Evolutionary conservation across 2,113 vertebrate species (phyloP).

Genomic region (Brachyistius frenatus): DNA sequence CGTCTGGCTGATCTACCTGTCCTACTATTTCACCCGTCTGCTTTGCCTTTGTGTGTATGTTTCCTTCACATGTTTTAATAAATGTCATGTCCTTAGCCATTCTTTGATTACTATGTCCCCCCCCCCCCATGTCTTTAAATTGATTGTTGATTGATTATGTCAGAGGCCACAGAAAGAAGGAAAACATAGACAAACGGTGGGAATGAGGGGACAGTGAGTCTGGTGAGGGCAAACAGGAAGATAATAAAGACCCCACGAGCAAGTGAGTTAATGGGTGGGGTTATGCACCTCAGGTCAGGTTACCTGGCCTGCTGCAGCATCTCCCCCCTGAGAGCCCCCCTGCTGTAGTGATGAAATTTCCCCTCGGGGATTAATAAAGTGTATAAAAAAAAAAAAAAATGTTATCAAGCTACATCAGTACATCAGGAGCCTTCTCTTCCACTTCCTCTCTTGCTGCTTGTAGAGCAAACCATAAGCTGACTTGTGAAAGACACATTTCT

Average conservation of each 20-base stretch:
- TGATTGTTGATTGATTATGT: too few species aligned
- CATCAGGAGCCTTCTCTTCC: conserved; percentile 10
- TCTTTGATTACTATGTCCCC: neutral
- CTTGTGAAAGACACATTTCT: conserved; percentile 23
- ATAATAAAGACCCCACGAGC: neutral
- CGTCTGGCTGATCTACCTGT: conserved; percentile 4
- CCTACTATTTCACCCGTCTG: neutral
- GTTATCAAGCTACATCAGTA: conserved; percentile 34
- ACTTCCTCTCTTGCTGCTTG: conserved; percentile 65
- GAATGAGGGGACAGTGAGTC: neutral
- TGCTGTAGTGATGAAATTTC: too few species aligned
- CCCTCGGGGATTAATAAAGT: too few species aligned
- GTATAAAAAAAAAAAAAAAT: too few species aligned
- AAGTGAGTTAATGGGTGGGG: conserved; percentile 16
- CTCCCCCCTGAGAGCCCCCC: too few species aligned
- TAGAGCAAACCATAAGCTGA: conserved; percentile 29
- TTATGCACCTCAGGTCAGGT: too few species aligned
- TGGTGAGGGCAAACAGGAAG: neutral
- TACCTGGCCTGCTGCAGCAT: too few species aligned
- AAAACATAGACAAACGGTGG: too few species aligned
- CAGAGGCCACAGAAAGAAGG: too few species aligned
- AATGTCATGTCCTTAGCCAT: neutral
- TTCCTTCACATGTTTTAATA: neutral
- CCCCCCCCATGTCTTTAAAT: too few species aligned
- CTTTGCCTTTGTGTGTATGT: neutral